Evolutionary conservation across 2,113 vertebrate species (phyloP), one percentile per base, ranked within the genome.

Genomic region (Jaculus jaculus): DNA sequence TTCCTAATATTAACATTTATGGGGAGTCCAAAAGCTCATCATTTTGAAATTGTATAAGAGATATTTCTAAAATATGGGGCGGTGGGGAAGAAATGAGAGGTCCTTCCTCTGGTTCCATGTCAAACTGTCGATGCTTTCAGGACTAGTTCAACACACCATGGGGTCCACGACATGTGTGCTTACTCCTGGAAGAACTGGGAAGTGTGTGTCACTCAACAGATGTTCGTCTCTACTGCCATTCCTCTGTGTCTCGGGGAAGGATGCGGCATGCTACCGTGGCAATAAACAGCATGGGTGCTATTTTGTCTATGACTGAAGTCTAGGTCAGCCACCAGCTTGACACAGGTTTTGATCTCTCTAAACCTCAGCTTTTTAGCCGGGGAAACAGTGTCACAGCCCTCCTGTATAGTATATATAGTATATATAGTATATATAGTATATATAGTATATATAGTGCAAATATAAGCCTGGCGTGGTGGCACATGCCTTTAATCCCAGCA

Each of bases 1-100:
- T 66, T 68, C 81, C 39, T 87, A 77, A 91, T 85, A 60, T 39
- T 69, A 82, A 42, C 82, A 94, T 71, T 95, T 66, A 87, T 77
- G 12, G 51, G 37, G 23, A 75, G 1, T 21, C n/a, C 42, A 82
- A 51, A 18, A 47, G 23, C 66, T 60, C 17, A 51, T 74, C 42
- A 37, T 69, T 94, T 82, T 83, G 26, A 37, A 88, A 71, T 9
- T 60, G 78, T 78, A 74, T 42, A 83, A 24, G 28, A 51, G 18
- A 85, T 39, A 77, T 8, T 24, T n/a, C 54, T 8, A 74, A 91
- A 78, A 78, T 66, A 65, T 60, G 39, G 71, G 77, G 86, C 58
- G 32, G 17, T 12, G 82, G 11, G 32, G 17, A 15, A 84, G 82
- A 12, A 4, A 63, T 87, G 21, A 72, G 79, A 66, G 20, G 23